Conservation (phyloP, 92 coral and sea anemone species). For the Epizoanthus fatuus region DNA sequence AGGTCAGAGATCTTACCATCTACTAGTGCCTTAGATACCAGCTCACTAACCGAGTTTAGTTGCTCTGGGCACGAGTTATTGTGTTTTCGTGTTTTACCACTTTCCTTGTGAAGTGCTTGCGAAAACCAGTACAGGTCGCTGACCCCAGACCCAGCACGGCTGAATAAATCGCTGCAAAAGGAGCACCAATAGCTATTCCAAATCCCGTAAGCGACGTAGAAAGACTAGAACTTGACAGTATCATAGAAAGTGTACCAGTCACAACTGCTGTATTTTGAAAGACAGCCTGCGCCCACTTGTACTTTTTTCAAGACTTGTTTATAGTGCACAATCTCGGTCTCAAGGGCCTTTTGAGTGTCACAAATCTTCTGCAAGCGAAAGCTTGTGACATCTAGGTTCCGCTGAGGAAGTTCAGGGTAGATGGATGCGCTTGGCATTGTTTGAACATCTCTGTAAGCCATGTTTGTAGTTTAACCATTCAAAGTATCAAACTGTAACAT, state of each 20-base stretch:
- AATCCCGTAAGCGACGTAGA: slow-evolving; percentile 7
- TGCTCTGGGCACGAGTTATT: background rate
- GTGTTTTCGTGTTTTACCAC: slow-evolving; percentile 4
- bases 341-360: background rate
- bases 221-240: background rate
- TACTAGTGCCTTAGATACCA: background rate
- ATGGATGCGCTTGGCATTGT: too few species aligned
- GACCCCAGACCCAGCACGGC: background rate
- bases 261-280: slow-evolving; percentile 8
- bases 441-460: too few species aligned
- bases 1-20: background rate
- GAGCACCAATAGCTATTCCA: background rate
- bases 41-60: slow-evolving; percentile 7
- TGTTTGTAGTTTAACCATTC: too few species aligned
- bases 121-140: background rate
- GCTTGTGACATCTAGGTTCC: background rate
- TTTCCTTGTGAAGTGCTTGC: background rate
- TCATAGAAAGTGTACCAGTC: slow-evolving; percentile 7
- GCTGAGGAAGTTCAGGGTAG: too few species aligned
- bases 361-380: background rate
- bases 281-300: background rate
- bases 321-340: background rate
- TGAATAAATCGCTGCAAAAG: slow-evolving; percentile 11
- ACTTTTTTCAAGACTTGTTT: background rate
- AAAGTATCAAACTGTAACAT: too few species aligned